Conservation (phyloP, 2,113 vertebrate species). For the Mandrillus leucophaeus region DNA sequence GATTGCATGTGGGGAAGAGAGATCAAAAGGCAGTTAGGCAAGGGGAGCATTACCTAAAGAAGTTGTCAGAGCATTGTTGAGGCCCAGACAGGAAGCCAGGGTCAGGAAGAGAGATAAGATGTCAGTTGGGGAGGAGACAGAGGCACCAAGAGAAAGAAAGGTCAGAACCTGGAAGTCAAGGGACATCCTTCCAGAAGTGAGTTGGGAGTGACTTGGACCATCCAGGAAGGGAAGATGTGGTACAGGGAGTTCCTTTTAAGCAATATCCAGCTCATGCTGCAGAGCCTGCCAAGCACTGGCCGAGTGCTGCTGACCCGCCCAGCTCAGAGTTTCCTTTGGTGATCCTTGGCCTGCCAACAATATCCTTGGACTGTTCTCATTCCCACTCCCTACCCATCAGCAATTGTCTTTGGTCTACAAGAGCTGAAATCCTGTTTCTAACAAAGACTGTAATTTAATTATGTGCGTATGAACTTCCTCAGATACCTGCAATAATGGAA, state of each 20-base stretch:
- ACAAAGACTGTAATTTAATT: conserved; percentile 15
- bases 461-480: neutral
- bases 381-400: neutral
- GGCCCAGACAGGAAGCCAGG: neutral
- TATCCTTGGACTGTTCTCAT: neutral
- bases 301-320: neutral
- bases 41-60: neutral
- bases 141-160: neutral
- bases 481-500: neutral
- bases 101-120: conserved; percentile 13
- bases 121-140: neutral
- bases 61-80: neutral
- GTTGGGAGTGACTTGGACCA: neutral
- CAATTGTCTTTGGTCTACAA: neutral
- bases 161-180: neutral
- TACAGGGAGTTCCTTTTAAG: conserved; percentile 13
- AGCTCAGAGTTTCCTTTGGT: conserved; percentile 48
- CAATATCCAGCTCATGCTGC: neutral
- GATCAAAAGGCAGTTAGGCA: neutral
- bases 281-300: neutral
- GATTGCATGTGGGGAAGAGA: neutral
- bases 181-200: conserved; percentile 44
- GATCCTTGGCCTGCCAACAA: neutral
- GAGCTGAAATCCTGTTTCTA: neutral
- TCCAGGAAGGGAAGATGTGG: neutral